Evolutionary conservation across 2,797 vertebrate genomes (phyloP), one percentile per base, ranked within the genome.

Genomic region (Aphelocoma californica): DNA sequence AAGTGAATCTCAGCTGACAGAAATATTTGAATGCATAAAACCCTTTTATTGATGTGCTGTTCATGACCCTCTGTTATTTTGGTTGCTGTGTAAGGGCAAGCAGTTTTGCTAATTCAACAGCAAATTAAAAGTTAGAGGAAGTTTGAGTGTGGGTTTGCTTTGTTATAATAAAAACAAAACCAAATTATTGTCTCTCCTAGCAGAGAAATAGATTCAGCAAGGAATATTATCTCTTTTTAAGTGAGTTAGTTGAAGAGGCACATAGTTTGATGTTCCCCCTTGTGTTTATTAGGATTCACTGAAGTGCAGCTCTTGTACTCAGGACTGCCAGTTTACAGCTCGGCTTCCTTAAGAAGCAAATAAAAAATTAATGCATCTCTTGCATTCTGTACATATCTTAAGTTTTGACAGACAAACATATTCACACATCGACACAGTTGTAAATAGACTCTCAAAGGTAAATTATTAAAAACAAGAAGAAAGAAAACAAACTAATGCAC

Each of bases 391-490:
- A 96, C 81, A 80, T 96, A 95, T 96, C 95, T 92, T 81, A 70
- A 95, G 40, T 70, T 97, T 81, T 97, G 96, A 97, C 90, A 97
- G 97, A 97, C 74, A 96, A 96, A 97, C 95, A 97, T 78, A 97
- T 96, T 96, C 97, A 81, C 70, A 96, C 91, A 94, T 67, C 71
- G 95, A 67, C 60, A 36, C 17, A 20, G 84, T 93, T 61, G 44
- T 92, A 96, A 97, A 97, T 86, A 98, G 90, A 93, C 95, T 95
- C 95, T 96, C 83, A 57, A 93, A 97, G 91, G 92, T 97, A 97
- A 98, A 98, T 97, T 97, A 98, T 98, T 97, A 91, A 98, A 96
- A 97, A 85, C 25, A 72, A 96, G 95, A 95, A 97, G 86, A 96
- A 97, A 96, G 93, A 61, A 94, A 94, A 91, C 90, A 94, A 96